Percentiles rank a stretch among this genome's conserved stretches.
These are phyloP conservation scores for Porites lobata DNA, from an alignment of 92 coral and sea anemone genomes.

Conservation along the genomic window DNA sequence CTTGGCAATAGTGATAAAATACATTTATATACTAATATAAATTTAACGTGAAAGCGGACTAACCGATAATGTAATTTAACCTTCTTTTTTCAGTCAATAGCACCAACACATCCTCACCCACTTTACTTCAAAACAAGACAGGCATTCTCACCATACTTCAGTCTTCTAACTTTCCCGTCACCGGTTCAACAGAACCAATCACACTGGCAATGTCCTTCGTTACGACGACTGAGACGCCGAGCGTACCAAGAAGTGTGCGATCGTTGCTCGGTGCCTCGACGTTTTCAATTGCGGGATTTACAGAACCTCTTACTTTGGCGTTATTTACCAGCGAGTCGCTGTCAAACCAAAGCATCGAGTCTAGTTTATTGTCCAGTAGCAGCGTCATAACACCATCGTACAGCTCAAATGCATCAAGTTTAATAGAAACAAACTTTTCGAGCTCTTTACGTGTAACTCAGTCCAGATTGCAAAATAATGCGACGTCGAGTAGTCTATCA, in stretches of 20 bases:
- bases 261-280: conserved; percentile 37
- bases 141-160: conserved; percentile 33
- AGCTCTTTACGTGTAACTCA: neutral
- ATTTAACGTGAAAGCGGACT: neutral
- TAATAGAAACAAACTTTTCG: neutral
- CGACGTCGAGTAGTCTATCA: neutral
- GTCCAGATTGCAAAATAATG: neutral
- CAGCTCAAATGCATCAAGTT: neutral
- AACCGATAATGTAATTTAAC: neutral
- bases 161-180: conserved; percentile 39
- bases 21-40: neutral
- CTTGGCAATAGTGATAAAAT: neutral
- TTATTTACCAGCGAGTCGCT: conserved; percentile 34
- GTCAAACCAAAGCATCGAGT: conserved; percentile 20
- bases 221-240: conserved; percentile 4
- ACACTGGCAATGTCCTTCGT: conserved; percentile 34
- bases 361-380: conserved; percentile 1
- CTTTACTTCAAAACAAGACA: conserved; percentile 24
- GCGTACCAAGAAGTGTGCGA: conserved; percentile 28
- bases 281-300: conserved; percentile 34
- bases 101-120: conserved; percentile 41
- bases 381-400: neutral
- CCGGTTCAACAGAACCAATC: conserved; percentile 52
- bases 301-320: conserved; percentile 25
- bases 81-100: conserved; percentile 40